Percentiles rank a stretch among this genome's conserved stretches.
Evolutionary conservation across 2,797 vertebrate genomes (phyloP).

Genomic region (Pteropus rufus): DNA sequence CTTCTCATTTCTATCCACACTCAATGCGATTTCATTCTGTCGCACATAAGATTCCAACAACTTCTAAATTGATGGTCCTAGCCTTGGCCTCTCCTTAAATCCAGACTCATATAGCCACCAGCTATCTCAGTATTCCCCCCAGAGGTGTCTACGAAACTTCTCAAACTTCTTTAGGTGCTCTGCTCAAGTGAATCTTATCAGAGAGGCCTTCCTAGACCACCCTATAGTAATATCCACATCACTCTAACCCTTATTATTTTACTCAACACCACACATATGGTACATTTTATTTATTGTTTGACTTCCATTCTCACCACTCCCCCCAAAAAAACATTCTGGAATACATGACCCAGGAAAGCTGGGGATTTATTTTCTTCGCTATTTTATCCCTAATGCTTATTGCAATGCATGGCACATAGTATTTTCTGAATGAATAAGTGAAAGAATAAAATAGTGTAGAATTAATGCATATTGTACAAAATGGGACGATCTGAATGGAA

Average conservation of each 20-base stretch:
- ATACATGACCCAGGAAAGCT: not conserved
- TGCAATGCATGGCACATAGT: not conserved
- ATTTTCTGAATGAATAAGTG: not conserved
- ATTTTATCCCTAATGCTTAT: not conserved
- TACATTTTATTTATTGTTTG: not conserved
- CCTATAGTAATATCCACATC: not conserved
- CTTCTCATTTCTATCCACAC: not conserved
- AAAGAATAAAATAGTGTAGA: not conserved
- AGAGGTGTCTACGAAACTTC: not conserved
- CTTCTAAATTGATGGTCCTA: not conserved
- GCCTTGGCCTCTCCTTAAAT: not conserved
- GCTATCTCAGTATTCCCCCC: not conserved
- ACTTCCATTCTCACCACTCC: not conserved
- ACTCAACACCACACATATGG: not conserved
- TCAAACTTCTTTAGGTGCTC: not conserved
- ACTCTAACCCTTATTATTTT: constrained; percentile 1
- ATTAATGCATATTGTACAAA: not conserved
- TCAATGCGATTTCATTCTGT: not conserved
- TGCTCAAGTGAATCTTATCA: not conserved
- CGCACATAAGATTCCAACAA: not conserved
- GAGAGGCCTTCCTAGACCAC: not conserved
- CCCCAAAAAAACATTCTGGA: not conserved
- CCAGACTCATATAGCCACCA: not conserved
- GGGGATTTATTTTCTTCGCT: not conserved
- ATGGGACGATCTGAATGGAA: not conserved